phyloP scores from a whole-genome alignment of 1,140 invertebrate species.

The Hyphantria cunea region DNA sequence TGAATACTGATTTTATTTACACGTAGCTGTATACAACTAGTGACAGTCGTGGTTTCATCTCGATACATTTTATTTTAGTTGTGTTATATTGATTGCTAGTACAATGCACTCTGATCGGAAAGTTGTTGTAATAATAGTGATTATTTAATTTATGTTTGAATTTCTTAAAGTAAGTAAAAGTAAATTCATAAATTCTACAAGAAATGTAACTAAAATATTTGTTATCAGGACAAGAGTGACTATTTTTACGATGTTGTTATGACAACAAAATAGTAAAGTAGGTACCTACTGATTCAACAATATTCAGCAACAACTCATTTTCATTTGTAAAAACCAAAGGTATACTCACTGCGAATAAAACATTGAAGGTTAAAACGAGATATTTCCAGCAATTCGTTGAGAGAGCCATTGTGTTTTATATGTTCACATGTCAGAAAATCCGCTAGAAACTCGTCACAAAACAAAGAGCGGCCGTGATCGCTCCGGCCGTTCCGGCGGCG shows the following conservation, averaged over 20 bases:
- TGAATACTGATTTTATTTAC: background rate
- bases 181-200: background rate
- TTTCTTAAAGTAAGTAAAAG: background rate
- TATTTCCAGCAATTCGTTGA: conserved; percentile 80
- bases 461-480: conserved; percentile 64
- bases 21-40: conserved; percentile 33
- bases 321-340: conserved; percentile 39
- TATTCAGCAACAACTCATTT: conserved; percentile 2
- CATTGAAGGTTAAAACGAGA: conserved; percentile 75
- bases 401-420: conserved; percentile 64
- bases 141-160: conserved; percentile 22
- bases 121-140: conserved; percentile 8
- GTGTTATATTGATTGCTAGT: conserved; percentile 6
- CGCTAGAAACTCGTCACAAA: conserved; percentile 63
- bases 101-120: conserved; percentile 36
- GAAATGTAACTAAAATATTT: background rate
- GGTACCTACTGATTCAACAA: conserved; percentile 52
- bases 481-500: conserved; percentile 61
- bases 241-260: conserved; percentile 58
- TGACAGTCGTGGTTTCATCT: conserved; percentile 29
- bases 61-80: background rate
- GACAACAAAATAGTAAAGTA: conserved; percentile 55
- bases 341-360: conserved; percentile 75
- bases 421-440: conserved; percentile 70
- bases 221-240: background rate